Evolutionary conservation across 2,797 vertebrate genomes (phyloP).

Genomic region (Platyrinchus mystaceus): DNA sequence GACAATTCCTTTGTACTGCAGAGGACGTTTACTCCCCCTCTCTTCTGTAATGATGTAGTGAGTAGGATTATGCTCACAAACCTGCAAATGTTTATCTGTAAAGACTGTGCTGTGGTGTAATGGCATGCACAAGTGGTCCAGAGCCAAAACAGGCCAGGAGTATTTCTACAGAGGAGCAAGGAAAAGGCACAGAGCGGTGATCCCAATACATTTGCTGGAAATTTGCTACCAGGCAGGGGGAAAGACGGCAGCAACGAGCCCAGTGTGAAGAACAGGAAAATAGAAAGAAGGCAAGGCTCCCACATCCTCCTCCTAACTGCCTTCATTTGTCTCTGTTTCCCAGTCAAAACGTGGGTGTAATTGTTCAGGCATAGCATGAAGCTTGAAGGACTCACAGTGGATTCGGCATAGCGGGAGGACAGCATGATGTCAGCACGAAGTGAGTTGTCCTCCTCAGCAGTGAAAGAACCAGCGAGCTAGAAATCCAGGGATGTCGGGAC

Average conservation of each 20-base stretch:
- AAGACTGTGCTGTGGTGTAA: neutral
- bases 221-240: neutral
- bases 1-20: neutral
- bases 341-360: constrained; percentile 45
- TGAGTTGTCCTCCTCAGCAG: constrained; percentile 17
- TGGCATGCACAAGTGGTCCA: neutral
- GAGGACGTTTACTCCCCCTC: neutral
- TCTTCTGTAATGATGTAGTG: neutral
- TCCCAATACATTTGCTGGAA: neutral
- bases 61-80: neutral
- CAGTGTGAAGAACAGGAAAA: neutral
- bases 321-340: constrained; percentile 41
- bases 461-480: neutral
- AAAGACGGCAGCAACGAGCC: neutral
- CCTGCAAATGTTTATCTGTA: neutral
- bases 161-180: neutral
- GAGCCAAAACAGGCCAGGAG: neutral
- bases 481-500: neutral
- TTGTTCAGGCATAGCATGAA: constrained; percentile 37
- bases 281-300: neutral
- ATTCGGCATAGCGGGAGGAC: neutral
- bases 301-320: constrained; percentile 1
- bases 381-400: constrained; percentile 32
- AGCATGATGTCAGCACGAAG: constrained; percentile 37
- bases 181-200: neutral